phyloP scores from a whole-genome alignment of 1,140 invertebrate genomes.

The Ceratina calcarata region DNA sequence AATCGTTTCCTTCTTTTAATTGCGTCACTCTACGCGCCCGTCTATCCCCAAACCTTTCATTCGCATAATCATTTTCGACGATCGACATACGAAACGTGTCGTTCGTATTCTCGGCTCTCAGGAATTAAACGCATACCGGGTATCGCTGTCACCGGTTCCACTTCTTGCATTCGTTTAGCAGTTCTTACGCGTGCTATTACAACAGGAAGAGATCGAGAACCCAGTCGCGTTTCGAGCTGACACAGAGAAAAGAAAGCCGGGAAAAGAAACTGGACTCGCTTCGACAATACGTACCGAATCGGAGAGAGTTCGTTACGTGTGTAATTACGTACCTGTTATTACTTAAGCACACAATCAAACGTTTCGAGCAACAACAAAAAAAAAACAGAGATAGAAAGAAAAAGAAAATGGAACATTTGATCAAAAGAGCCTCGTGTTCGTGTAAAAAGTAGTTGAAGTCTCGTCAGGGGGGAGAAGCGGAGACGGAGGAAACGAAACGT shows the following conservation, averaged over 20 bases:
- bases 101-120: background rate
- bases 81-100: background rate
- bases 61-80: background rate
- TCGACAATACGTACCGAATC: slow-evolving; percentile 8
- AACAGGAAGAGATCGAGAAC: background rate
- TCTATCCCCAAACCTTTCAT: background rate
- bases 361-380: slow-evolving; percentile 7
- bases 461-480: background rate
- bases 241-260: background rate
- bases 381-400: background rate
- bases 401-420: slow-evolving; percentile 24
- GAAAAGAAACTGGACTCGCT: background rate
- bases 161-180: slow-evolving; percentile 19
- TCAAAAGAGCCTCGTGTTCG: slow-evolving; percentile 48
- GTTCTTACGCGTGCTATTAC: background rate
- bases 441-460: slow-evolving; percentile 1
- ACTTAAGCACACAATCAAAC: slow-evolving; percentile 59
- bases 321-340: slow-evolving; percentile 58
- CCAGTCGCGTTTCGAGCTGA: background rate
- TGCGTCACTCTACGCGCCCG: background rate
- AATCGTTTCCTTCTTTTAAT: slow-evolving; percentile 7
- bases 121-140: background rate
- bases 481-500: slow-evolving; percentile 13
- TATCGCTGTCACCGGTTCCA: background rate
- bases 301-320: background rate